Evolutionary conservation across 2,797 vertebrate species (phyloP), one percentile per base, ranked within the genome.

Genomic region (Rhinatrema bivittatum): DNA sequence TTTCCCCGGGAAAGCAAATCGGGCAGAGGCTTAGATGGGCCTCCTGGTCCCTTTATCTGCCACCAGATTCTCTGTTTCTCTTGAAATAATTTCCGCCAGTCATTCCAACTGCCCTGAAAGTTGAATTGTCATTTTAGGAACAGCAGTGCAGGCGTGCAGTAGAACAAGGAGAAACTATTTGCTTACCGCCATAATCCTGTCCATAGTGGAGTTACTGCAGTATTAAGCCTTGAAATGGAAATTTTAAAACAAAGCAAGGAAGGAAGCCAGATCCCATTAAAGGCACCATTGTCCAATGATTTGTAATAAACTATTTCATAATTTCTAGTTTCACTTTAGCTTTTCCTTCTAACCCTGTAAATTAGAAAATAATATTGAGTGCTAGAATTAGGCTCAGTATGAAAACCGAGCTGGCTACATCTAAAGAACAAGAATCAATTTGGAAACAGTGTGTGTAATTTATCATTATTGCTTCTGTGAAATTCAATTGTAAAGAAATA

Each of bases 321-420:
- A 34, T 29, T 40, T 48, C 40, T 29, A 21, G 25, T 32, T 48
- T 48, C 48, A 26, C 48, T 29, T 32, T 48, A 25, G 48, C 35
- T 41, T 41, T 36, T 41, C 48, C 37, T 36, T 25, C 48, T 27
- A 40, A 40, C 26, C 31, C 48, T 48, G 45, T 32, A 36, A 48
- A 48, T 40, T 48, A n/a, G 37, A 40, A 48, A 48, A 48, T 41
- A 41, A 48, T 48, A 48, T n/a, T 45, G 41, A 37, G 32, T 40
- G 26, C 36, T 48, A 15, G 22, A 48, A 48, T 36, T 36, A 48
- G 26, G 40, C 19, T 17, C 16, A 27, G 25, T 21, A 20, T 20
- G 8, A 45, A 36, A 41, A 31, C 26, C 15, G 30, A 29, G 18
- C 26, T 22, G 10, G 5, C 21, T 20, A 13, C 25, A 17, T 29